Evolutionary conservation across 2,113 vertebrate species (phyloP).

Genomic region (Xenopus borealis): DNA sequence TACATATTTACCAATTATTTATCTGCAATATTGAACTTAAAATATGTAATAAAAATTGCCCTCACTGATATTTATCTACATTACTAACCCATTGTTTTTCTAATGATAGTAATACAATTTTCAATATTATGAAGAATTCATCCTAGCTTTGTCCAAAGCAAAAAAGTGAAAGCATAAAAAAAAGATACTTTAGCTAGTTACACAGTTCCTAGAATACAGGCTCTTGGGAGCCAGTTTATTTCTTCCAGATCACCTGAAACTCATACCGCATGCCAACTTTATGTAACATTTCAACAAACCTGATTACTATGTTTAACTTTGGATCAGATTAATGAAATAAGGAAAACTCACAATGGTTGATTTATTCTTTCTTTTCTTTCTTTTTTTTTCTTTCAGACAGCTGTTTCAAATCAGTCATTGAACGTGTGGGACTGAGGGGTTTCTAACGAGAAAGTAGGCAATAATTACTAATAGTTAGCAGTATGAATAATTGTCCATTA

Average conservation of each 20-base stretch:
- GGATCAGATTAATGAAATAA: constrained; percentile 30
- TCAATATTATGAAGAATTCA: constrained; percentile 6
- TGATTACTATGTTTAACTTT: constrained; percentile 30
- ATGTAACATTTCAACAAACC: constrained; percentile 24
- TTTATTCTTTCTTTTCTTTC: neutral
- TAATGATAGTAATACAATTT: constrained; percentile 14
- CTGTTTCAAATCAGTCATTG: constrained; percentile 17
- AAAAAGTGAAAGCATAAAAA: neutral
- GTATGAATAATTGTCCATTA: too few relatives aligned
- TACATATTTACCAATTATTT: too few relatives aligned
- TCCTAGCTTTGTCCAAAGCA: neutral
- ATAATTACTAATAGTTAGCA: too few relatives aligned
- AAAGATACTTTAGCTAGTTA: neutral
- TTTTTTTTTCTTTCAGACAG: neutral
- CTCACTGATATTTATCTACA: neutral
- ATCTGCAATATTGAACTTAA: too few relatives aligned
- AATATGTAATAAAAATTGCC: too few relatives aligned
- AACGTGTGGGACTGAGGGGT: neutral
- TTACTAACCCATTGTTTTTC: neutral
- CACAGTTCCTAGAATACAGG: constrained; percentile 13
- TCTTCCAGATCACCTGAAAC: constrained; percentile 30
- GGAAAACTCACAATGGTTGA: neutral
- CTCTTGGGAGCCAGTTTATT: constrained; percentile 13
- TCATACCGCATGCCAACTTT: constrained; percentile 8
- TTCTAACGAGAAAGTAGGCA: too few relatives aligned